Conservation (phyloP, 37 sponge, comb jelly and placozoan genomes). For the Aplysina aerophoba region DNA sequence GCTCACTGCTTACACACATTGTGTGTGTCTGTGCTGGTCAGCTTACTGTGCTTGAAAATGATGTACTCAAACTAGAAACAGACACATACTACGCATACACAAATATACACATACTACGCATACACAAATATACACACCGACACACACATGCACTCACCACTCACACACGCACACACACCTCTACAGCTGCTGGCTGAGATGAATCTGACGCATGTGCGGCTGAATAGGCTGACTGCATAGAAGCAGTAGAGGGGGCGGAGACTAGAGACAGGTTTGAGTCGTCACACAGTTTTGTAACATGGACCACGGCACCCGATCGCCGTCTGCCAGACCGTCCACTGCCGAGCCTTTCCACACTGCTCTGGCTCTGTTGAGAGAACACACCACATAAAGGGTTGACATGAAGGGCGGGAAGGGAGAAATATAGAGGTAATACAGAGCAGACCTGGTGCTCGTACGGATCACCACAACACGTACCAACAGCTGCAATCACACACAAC, state of each 20-base stretch:
- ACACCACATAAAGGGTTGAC: no score
- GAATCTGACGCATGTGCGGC: conserved; percentile 79
- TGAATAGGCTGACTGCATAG: not conserved
- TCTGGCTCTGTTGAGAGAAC: no score
- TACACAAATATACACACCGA: conserved; percentile 78
- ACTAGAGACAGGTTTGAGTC: conserved; percentile 14
- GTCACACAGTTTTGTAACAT: not conserved
- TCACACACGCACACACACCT: conserved; percentile 10
- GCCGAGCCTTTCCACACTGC: no score
- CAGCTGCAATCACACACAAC: no score
- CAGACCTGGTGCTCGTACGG: no score
- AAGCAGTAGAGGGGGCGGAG: not conserved
- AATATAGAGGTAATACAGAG: no score
- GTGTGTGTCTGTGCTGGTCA: not conserved
- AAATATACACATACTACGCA: conserved; percentile 85
- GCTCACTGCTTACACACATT: not conserved
- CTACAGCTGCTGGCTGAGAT: conserved; percentile 51
- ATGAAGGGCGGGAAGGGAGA: no score
- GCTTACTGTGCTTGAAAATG: not conserved
- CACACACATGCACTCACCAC: not conserved
- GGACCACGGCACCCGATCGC: not conserved
- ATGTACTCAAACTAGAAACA: not conserved
- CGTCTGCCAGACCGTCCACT: not conserved
- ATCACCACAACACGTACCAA: no score
- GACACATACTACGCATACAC: not conserved